Evolutionary conservation across 2,113 vertebrate species (phyloP).

Genomic region (Pterophyllum scalare): DNA sequence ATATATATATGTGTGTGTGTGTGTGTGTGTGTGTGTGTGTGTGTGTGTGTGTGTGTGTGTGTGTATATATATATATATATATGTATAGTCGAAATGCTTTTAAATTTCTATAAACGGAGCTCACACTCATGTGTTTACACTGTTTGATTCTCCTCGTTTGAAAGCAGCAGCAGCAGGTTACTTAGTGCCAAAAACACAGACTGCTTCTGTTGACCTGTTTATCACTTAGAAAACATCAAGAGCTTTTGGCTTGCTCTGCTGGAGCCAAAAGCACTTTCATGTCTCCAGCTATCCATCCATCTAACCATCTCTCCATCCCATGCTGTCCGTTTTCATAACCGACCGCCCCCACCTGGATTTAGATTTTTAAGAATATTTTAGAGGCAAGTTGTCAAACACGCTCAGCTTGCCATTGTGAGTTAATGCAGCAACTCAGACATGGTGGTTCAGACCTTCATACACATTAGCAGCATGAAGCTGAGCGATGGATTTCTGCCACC

Average conservation of each 20-base stretch:
- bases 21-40: too few relatives aligned
- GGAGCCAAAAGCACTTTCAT: slow-evolving; percentile 45
- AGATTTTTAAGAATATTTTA: slow-evolving; percentile 62
- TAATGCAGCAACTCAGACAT: slow-evolving; percentile 50
- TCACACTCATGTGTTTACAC: slow-evolving; percentile 17
- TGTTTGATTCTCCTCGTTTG: slow-evolving; percentile 33
- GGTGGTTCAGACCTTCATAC: slow-evolving; percentile 43
- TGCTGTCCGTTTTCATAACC: slow-evolving; percentile 34
- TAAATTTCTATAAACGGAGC: not conserved
- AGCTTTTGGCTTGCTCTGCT: slow-evolving; percentile 42
- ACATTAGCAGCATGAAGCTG: slow-evolving; percentile 62
- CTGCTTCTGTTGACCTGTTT: slow-evolving; percentile 71
- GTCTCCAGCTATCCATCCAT: slow-evolving; percentile 18
- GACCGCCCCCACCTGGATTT: slow-evolving; percentile 27
- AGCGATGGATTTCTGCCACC: slow-evolving; percentile 74
- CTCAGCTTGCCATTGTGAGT: slow-evolving; percentile 28
- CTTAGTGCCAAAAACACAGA: slow-evolving; percentile 46
- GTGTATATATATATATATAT: too few relatives aligned
- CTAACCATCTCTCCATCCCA: slow-evolving; percentile 31
- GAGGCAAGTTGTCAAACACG: slow-evolving; percentile 48
- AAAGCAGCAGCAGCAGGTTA: slow-evolving; percentile 37
- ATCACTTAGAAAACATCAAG: slow-evolving; percentile 64
- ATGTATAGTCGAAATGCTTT: not conserved
- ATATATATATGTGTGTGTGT: too few relatives aligned
- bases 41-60: too few relatives aligned